Evolutionary conservation across 2,888 invertebrate genomes (phyloP), one percentile per base, ranked within the genome.

Genomic region (Taphrorychus bicolor): DNA sequence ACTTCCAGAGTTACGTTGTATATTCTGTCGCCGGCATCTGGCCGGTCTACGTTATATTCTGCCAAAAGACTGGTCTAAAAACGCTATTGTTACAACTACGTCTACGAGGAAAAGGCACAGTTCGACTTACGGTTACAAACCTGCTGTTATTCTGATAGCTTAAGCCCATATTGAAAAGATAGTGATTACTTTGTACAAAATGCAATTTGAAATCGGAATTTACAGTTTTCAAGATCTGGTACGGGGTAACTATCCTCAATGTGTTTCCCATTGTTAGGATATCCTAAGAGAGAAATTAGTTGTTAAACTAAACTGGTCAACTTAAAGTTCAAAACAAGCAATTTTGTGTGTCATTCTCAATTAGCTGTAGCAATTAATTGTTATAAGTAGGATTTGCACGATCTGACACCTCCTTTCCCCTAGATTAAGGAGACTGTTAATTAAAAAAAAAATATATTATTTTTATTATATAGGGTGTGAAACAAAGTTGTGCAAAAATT

Each of bases 221-320:
- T 17, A 88, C 79, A 69, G 85, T 83, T 70, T 83, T 82, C 67
- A 80, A 82, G 23, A 72, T 76, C 3, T 73, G 62, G 67, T 87
- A 89, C 0, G 89, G 87, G 0, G 88, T 86, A 5, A 80, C 82
- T 0, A 89, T 74, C 61, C 83, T 84, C 11, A 90, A 76, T 9
- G 85, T 83, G 78, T 90, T 90, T 62, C 84, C 84, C 71, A 87
- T 84, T 52, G 82, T 78, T 68, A 85, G 79, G 11, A 82, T 75
- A 75, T 86, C 83, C 79, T 83, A 75, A 49, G 75, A 76, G 63
- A 64, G 41, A 61, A 52, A n/a, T 14, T 5, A 7, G 11, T 32
- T 32, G 5, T 32, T 32, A 32, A 5, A 32, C 7, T 11, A 32
- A 32, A 32, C 32, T 32, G 32, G 32, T n/a, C n/a, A n/a, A n/a